phyloP scores from a whole-genome alignment of 2,888 invertebrate species.

The Cancer borealis region DNA sequence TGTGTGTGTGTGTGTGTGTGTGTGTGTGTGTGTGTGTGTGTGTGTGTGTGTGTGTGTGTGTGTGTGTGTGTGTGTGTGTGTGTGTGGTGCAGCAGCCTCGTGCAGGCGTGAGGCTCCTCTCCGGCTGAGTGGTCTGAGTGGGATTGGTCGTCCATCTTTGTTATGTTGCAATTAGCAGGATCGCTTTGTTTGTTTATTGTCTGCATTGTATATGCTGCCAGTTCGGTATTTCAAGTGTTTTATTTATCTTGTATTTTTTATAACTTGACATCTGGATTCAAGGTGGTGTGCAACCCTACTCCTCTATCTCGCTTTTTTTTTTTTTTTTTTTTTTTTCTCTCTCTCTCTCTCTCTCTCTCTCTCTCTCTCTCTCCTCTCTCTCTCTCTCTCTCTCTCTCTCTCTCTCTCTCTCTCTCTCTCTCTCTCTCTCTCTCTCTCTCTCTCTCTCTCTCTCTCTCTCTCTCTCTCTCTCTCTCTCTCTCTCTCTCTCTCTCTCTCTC shows the following conservation, averaged over 20 bases:
- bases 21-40: too few species aligned
- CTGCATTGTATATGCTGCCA: neutral
- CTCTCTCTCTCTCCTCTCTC: too few species aligned
- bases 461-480: neutral
- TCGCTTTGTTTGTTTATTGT: slow-evolving; percentile 20
- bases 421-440: slow-evolving; percentile 25
- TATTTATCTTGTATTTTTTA: neutral
- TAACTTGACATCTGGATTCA: neutral
- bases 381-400: neutral
- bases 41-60: too few species aligned
- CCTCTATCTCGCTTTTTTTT: slow-evolving; percentile 3
- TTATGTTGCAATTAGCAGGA: slow-evolving; percentile 30
- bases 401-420: neutral
- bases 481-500: slow-evolving; percentile 32
- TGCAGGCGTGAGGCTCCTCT: neutral
- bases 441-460: slow-evolving; percentile 9
- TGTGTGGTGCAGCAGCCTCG: neutral
- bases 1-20: neutral
- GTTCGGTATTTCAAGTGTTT: neutral
- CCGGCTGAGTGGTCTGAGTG: slow-evolving; percentile 24
- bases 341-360: slow-evolving; percentile 7
- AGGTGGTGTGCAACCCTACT: neutral
- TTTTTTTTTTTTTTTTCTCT: too few species aligned
- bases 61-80: neutral
- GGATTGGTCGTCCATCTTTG: slow-evolving; percentile 34